Percentiles rank a stretch among this genome's conserved stretches.
Evolutionary conservation across 2,113 vertebrate species (phyloP).

Genomic region (Tychaedon coryphoeus): DNA sequence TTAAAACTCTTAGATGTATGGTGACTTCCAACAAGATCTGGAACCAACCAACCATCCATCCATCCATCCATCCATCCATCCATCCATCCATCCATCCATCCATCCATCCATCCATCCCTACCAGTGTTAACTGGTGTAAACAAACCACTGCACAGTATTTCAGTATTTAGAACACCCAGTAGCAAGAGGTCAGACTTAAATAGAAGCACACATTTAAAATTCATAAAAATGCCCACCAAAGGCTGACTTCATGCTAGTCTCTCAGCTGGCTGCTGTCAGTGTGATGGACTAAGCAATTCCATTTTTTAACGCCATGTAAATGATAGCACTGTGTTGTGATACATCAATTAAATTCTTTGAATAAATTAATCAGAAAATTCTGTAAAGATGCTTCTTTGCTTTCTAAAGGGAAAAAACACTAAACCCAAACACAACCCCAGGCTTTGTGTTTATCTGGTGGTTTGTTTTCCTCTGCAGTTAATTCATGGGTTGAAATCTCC

Average conservation of each 20-base stretch:
- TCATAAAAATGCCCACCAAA: background rate
- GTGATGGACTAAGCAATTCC: background rate
- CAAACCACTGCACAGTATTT: background rate
- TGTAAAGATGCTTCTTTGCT: slow-evolving; percentile 43
- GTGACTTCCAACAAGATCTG: background rate
- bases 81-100: background rate
- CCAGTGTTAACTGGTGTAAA: background rate
- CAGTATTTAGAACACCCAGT: background rate
- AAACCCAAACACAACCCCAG: slow-evolving; percentile 37
- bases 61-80: background rate
- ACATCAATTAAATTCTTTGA: slow-evolving; percentile 67
- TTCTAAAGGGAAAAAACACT: slow-evolving; percentile 43
- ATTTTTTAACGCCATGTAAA: slow-evolving; percentile 69
- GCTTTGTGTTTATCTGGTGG: slow-evolving; percentile 55
- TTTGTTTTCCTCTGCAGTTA: slow-evolving; percentile 68
- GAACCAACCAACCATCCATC: background rate
- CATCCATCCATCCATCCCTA: too few species aligned
- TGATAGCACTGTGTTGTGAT: slow-evolving; percentile 52
- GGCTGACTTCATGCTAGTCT: background rate
- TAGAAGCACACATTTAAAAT: background rate
- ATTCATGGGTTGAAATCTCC: slow-evolving; percentile 53
- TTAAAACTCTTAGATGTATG: background rate
- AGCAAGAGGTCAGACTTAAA: background rate
- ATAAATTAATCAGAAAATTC: slow-evolving; percentile 69
- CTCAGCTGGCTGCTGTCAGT: slow-evolving; percentile 33